Evolutionary conservation across 2,113 vertebrate genomes (phyloP).

Genomic region (Microcebus murinus): DNA sequence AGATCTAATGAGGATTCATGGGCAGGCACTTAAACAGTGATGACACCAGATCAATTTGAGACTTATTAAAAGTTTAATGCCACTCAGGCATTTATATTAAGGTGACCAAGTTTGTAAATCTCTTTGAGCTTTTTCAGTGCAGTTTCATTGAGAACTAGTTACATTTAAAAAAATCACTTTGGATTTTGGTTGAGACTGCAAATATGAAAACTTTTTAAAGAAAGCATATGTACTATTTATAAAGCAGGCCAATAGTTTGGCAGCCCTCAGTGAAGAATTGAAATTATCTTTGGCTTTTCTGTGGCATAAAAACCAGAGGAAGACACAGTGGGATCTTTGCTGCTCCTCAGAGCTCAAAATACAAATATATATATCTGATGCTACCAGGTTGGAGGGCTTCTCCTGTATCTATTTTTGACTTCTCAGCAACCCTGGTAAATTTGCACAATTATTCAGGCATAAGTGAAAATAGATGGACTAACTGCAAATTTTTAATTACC

Average conservation of each 20-base stretch:
- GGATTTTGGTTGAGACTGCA: slow-evolving; percentile 44
- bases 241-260: neutral
- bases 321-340: neutral
- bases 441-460: neutral
- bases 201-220: slow-evolving; percentile 14
- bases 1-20: neutral
- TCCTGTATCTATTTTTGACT: neutral
- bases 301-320: neutral
- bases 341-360: neutral
- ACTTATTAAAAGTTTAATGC: slow-evolving; percentile 24
- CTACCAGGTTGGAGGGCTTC: neutral
- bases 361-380: neutral
- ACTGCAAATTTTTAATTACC: neutral
- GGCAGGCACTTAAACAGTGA: slow-evolving; percentile 28
- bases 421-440: neutral
- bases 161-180: slow-evolving; percentile 29
- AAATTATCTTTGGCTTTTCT: slow-evolving; percentile 28
- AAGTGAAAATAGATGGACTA: neutral
- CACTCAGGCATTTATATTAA: slow-evolving; percentile 31
- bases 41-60: neutral
- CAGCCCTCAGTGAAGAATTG: neutral
- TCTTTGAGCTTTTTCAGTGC: slow-evolving; percentile 40
- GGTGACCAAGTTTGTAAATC: slow-evolving; percentile 22
- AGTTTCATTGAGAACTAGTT: slow-evolving; percentile 33
- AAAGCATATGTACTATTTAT: neutral